Evolutionary conservation across 2,113 vertebrate genomes (phyloP), one percentile per base, ranked within the genome.

Genomic region (Pachypanchax playfairii): DNA sequence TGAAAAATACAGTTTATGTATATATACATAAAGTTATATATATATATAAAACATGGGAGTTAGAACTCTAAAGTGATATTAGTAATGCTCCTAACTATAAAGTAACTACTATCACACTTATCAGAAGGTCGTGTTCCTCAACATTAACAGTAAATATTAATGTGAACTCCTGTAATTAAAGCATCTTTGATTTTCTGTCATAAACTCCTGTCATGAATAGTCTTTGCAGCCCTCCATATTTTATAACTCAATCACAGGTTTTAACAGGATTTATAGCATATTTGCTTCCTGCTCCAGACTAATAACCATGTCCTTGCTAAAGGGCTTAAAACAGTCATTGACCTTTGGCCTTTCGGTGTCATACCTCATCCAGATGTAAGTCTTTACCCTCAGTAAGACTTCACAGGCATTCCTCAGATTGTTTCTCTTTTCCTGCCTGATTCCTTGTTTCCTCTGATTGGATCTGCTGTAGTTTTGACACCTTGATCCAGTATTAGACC

Each of bases 401-500:
- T 89, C 71, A 87, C 78, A 82, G 55, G 18, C 80, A 80, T 90
- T 84, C 77, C 57, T 84, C 52, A 25, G 13, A 65, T 75, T 48
- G 47, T 60, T 81, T 54, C 62, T 68, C n/a, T 42, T 41, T 72
- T 80, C n/a, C 55, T 2, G 43, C 41, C 62, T 20, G 38, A 80
- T 71, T 57, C 49, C 65, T 47, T 11, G 79, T 80, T 84, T 88
- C 79, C 79, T 76, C 53, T 35, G 20, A 17, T 46, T 26, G 55
- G 33, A 22, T 39, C 47, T 48, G 31, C 55, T 2, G 51, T 49
- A 46, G 84, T 82, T 83, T 72, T 64, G 70, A 84, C 86, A 88
- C 85, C 81, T 88, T 73, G 59, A 83, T 86, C 69, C 62, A 25
- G 69, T 57, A 58, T 47, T 73, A 84, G 84, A 85, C 79, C 74